These are phyloP conservation scores for Passer domesticus DNA, from an alignment of 2,113 vertebrate species.

Conservation along the genomic window DNA sequence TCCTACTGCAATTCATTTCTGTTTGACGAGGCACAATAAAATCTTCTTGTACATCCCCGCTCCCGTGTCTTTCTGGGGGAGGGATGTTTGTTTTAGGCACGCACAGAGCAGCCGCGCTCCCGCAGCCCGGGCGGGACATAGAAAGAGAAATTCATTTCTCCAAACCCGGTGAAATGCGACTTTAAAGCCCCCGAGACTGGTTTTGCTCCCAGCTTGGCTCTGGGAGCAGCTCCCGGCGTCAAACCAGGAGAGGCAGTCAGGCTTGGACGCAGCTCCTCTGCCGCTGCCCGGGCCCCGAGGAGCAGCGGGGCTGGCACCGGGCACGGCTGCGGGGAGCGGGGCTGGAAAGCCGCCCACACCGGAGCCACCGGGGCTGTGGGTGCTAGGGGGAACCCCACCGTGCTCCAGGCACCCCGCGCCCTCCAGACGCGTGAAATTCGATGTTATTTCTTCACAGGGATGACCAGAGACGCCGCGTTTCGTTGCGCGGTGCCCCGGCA, in stretches of 20 bases:
- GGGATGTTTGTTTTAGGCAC: background rate
- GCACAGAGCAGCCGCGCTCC: background rate
- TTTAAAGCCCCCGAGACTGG: background rate
- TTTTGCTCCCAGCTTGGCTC: background rate
- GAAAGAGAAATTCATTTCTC: background rate
- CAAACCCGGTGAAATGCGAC: background rate
- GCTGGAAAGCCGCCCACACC: background rate
- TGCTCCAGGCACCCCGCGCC: background rate
- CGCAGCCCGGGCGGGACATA: background rate
- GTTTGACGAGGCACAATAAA: slow-evolving; percentile 29
- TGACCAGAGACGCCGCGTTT: background rate
- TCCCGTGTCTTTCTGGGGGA: background rate
- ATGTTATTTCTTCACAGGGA: background rate
- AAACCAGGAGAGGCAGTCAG: background rate
- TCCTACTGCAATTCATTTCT: background rate
- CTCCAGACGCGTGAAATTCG: background rate
- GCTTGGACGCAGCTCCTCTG: background rate
- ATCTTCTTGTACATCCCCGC: background rate
- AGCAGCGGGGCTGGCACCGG: background rate
- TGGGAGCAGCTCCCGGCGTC: background rate
- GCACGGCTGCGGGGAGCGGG: background rate
- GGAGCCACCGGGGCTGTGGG: too few species aligned
- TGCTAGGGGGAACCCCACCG: background rate
- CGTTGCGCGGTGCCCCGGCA: background rate
- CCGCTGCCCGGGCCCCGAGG: background rate